These are phyloP conservation scores for Melanaphis sacchari DNA, from an alignment of 1,140 invertebrate genomes.

Conservation along the genomic window DNA sequence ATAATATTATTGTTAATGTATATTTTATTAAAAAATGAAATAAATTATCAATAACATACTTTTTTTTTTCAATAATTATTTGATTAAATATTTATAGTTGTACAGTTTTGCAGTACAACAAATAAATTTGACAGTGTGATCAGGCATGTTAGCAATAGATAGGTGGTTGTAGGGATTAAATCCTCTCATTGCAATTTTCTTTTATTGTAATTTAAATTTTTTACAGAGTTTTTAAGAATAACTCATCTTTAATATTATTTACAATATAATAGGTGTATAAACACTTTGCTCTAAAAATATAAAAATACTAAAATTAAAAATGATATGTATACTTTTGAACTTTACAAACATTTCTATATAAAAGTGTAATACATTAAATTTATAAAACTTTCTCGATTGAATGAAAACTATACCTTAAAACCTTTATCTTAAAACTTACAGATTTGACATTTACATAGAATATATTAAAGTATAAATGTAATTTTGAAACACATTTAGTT, in stretches of 20 bases:
- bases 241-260: too few relatives aligned
- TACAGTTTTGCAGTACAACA: neutral
- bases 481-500: neutral
- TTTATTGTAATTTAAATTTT: too few relatives aligned
- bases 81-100: neutral
- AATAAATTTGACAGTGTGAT: neutral
- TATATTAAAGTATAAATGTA: neutral
- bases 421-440: too few relatives aligned
- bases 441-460: neutral
- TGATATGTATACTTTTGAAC: too few relatives aligned
- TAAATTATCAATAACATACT: constrained; percentile 33
- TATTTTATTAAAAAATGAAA: constrained; percentile 26
- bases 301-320: too few relatives aligned
- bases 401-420: too few relatives aligned
- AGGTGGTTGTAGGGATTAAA: neutral
- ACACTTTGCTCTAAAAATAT: too few relatives aligned
- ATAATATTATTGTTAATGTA: constrained; percentile 25
- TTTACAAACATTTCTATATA: too few relatives aligned
- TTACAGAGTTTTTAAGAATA: too few relatives aligned
- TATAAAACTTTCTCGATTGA: too few relatives aligned
- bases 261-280: too few relatives aligned
- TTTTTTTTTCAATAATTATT: constrained; percentile 15
- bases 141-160: neutral
- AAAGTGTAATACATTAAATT: too few relatives aligned
- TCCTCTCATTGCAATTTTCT: neutral